Percentiles rank a stretch among this genome's conserved stretches.
phyloP scores from a whole-genome alignment of 2,888 invertebrate genomes.

The Axea sp. region DNA sequence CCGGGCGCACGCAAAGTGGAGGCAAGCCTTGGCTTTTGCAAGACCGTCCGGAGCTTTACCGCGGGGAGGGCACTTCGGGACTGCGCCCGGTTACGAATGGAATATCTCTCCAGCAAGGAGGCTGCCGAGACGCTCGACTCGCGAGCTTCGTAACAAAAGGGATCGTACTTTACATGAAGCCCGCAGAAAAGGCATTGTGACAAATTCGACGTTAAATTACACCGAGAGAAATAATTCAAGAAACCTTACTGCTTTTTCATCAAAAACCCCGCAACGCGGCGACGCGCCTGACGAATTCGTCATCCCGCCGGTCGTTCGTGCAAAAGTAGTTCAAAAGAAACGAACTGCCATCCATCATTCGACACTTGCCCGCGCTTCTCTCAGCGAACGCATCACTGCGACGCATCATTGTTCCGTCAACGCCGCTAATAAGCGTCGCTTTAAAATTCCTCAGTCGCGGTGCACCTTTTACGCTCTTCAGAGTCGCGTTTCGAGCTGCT shows the following conservation, averaged over 20 bases:
- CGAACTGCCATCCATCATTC: too few relatives aligned
- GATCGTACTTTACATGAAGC: conserved; percentile 68
- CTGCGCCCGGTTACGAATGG: conserved; percentile 71
- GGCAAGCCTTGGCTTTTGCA: conserved; percentile 73
- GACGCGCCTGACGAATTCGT: too few relatives aligned
- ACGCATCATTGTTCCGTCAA: too few relatives aligned
- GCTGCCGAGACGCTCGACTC: conserved; percentile 66
- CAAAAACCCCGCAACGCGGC: too few relatives aligned
- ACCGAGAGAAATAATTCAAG: neutral
- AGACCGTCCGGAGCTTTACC: conserved; percentile 74
- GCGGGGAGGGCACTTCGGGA: conserved; percentile 73
- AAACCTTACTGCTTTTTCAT: neutral
- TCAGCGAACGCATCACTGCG: too few relatives aligned
- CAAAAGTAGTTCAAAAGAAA: too few relatives aligned
- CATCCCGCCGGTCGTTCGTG: too few relatives aligned
- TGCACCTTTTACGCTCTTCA: too few relatives aligned
- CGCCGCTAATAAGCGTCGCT: too few relatives aligned
- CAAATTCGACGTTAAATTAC: conserved; percentile 2
- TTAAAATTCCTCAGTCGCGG: too few relatives aligned
- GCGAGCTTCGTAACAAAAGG: conserved; percentile 68
- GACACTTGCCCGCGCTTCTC: too few relatives aligned
- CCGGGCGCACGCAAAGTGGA: conserved; percentile 73
- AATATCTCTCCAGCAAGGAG: conserved; percentile 69
- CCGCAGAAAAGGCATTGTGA: conserved; percentile 32
- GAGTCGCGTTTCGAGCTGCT: too few relatives aligned